Conservation (phyloP, 2,797 vertebrate species). For the Danio jaintianensis region DNA sequence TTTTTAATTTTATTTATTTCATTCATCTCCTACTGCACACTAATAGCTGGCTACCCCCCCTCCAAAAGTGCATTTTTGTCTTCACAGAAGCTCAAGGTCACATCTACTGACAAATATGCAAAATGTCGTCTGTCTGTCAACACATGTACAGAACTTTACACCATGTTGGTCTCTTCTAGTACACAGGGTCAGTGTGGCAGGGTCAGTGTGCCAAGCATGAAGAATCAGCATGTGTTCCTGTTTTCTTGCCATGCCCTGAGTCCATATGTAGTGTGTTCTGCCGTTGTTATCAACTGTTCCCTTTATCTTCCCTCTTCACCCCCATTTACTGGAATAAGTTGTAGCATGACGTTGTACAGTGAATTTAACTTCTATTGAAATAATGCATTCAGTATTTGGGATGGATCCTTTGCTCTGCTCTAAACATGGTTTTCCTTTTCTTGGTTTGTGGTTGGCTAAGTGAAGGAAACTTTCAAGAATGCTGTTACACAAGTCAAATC, state of each 20-base stretch:
- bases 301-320: not conserved
- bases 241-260: constrained; percentile 1
- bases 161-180: not conserved
- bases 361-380: constrained; percentile 24
- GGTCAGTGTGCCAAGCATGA: not conserved
- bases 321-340: not conserved
- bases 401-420: constrained; percentile 31
- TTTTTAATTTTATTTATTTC: not conserved
- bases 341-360: not conserved
- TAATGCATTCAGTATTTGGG: not conserved
- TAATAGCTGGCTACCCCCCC: not conserved
- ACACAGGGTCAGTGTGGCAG: constrained; percentile 5
- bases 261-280: not conserved
- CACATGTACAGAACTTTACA: constrained; percentile 4
- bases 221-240: not conserved
- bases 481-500: constrained; percentile 25
- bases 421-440: constrained; percentile 34
- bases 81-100: not conserved
- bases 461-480: constrained; percentile 21
- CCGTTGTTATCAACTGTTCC: not conserved
- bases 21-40: not conserved
- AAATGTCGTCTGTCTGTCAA: not conserved
- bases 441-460: constrained; percentile 36
- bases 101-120: constrained; percentile 1
- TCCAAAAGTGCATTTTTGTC: not conserved